These are phyloP conservation scores for Amia ocellicauda DNA, from an alignment of 2,113 vertebrate genomes.

Conservation along the genomic window DNA sequence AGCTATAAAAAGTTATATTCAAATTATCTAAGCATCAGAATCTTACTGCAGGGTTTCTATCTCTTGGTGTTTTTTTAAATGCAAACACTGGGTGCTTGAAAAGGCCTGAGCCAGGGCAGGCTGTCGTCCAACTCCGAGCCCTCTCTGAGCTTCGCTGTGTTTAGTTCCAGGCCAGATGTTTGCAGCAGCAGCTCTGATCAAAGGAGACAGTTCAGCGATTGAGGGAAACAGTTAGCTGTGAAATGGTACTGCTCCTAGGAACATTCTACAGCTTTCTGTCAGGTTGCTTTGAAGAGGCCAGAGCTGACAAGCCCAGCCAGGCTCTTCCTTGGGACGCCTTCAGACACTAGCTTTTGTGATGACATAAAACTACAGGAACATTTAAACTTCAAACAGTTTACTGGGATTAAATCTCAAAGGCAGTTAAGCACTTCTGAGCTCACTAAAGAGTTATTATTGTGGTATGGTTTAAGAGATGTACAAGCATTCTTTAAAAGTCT, in stretches of 20 bases:
- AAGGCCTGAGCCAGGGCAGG: too few relatives aligned
- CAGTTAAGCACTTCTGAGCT: background rate
- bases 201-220: slow-evolving; percentile 48
- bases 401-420: background rate
- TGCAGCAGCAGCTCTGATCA: slow-evolving; percentile 30
- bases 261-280: slow-evolving; percentile 30
- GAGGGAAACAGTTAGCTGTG: slow-evolving; percentile 35
- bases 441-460: too few relatives aligned
- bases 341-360: background rate
- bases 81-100: background rate
- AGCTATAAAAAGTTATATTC: background rate
- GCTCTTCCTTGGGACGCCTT: background rate
- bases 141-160: slow-evolving; percentile 61
- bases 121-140: slow-evolving; percentile 36
- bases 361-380: slow-evolving; percentile 4
- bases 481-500: too few relatives aligned
- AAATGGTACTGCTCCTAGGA: slow-evolving; percentile 31
- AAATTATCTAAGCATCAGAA: background rate
- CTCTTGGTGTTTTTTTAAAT: background rate
- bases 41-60: background rate
- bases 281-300: slow-evolving; percentile 26
- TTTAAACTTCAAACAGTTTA: background rate
- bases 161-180: slow-evolving; percentile 36
- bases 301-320: slow-evolving; percentile 12
- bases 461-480: too few relatives aligned